phyloP scores from a whole-genome alignment of 2,113 vertebrate genomes.

The Gambusia affinis region DNA sequence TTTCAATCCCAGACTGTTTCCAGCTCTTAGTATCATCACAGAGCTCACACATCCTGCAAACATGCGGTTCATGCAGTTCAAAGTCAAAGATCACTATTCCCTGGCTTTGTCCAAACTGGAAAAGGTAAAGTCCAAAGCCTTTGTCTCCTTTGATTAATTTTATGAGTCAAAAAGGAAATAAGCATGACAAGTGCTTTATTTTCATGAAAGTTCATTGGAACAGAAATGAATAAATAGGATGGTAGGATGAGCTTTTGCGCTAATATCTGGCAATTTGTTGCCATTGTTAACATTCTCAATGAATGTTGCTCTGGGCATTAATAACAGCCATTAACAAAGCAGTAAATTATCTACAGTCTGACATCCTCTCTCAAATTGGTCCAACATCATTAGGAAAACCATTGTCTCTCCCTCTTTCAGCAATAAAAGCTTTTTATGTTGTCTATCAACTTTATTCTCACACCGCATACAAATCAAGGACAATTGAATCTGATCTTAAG shows the following conservation, averaged over 20 bases:
- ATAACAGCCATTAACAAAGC: constrained; percentile 31
- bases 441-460: neutral
- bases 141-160: neutral
- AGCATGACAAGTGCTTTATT: neutral
- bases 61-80: constrained; percentile 89
- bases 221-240: neutral
- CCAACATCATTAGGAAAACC: neutral
- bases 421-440: constrained; percentile 4
- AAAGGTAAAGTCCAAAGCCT: constrained; percentile 71
- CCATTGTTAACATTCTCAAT: constrained; percentile 8
- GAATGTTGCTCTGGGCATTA: constrained; percentile 10
- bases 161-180: neutral
- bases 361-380: neutral
- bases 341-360: constrained; percentile 28
- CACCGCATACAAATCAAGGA: constrained; percentile 9
- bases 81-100: constrained; percentile 86
- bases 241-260: neutral
- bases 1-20: constrained; percentile 78
- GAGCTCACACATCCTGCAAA: constrained; percentile 87
- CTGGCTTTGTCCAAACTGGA: constrained; percentile 85
- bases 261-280: constrained; percentile 2
- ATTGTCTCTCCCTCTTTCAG: neutral
- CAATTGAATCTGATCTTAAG: neutral
- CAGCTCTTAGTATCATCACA: constrained; percentile 86
- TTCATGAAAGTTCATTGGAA: neutral